Percentiles rank a stretch among this genome's conserved stretches.
Conservation (phyloP, 2,888 invertebrate genomes). For the Parnassius apollo region DNA sequence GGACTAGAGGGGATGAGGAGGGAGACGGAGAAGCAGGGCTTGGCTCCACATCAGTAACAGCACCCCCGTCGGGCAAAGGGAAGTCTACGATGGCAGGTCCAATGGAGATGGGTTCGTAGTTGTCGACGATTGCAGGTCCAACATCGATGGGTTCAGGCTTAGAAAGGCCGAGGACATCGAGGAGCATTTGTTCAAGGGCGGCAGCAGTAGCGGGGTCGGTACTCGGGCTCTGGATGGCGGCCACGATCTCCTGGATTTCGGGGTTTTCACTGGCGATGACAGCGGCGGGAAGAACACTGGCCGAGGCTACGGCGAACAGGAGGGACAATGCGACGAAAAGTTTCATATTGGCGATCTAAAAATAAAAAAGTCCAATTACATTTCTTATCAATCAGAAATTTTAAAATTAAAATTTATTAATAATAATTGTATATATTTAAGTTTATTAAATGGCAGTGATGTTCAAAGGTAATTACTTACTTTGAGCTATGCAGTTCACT, state of each 20-base stretch:
- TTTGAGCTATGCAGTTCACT: background rate
- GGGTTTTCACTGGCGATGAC: constrained; percentile 41
- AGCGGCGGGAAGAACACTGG: constrained; percentile 30
- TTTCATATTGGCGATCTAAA: constrained; percentile 8
- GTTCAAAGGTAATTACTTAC: background rate
- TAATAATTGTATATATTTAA: too few species aligned
- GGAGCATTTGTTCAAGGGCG: constrained; percentile 38
- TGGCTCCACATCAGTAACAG: constrained; percentile 14
- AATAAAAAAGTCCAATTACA: background rate
- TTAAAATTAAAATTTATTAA: too few species aligned
- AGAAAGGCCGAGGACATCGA: constrained; percentile 32
- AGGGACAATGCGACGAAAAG: constrained; percentile 3
- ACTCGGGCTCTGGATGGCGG: constrained; percentile 44
- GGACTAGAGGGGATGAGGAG: constrained; percentile 33
- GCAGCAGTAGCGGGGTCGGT: constrained; percentile 43
- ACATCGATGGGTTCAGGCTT: constrained; percentile 12
- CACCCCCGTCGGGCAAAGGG: background rate
- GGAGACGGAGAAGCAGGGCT: constrained; percentile 25
- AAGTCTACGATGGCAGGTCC: constrained; percentile 29
- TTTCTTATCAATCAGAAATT: too few species aligned
- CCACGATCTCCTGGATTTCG: constrained; percentile 39
- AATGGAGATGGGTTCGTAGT: constrained; percentile 21
- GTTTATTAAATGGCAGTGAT: too few species aligned
- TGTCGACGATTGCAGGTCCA: constrained; percentile 28
- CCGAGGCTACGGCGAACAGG: constrained; percentile 28